A percentile compares a stretch with the other conserved stretches of the same genome.
phyloP scores from a whole-genome alignment of 1,140 invertebrate genomes.

The Musca domestica region DNA sequence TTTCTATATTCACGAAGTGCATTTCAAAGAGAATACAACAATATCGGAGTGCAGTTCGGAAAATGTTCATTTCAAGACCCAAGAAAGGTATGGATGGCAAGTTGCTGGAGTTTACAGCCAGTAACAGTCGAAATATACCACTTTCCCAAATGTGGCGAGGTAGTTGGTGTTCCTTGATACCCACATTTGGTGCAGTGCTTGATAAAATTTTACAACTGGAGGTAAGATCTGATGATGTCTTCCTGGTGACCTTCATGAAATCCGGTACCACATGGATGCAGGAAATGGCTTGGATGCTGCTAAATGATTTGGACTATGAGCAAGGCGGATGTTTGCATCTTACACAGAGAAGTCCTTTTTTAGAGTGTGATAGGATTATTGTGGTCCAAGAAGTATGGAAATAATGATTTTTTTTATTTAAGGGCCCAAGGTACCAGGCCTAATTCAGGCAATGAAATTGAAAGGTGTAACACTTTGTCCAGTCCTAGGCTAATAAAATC shows the following conservation, averaged over 20 bases:
- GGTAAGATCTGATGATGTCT: slow-evolving; percentile 55
- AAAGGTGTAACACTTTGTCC: too few relatives aligned
- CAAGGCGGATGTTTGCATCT: slow-evolving; percentile 57
- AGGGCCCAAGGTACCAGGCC: too few relatives aligned
- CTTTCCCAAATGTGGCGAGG: too few relatives aligned
- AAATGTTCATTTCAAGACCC: too few relatives aligned
- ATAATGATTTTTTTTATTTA: too few relatives aligned
- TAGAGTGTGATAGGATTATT: slow-evolving; percentile 52
- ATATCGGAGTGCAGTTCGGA: too few relatives aligned
- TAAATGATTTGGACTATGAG: slow-evolving; percentile 58
- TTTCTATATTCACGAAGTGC: too few relatives aligned
- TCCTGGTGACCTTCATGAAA: slow-evolving; percentile 55
- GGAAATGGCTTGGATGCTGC: slow-evolving; percentile 64
- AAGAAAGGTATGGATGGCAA: too few relatives aligned
- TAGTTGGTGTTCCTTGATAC: background rate
- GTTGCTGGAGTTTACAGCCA: background rate
- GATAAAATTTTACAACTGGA: slow-evolving; percentile 17
- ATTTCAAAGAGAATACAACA: too few relatives aligned
- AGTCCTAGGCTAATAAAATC: background rate
- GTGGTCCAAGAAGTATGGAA: too few relatives aligned
- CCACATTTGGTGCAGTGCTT: background rate
- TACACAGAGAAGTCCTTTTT: slow-evolving; percentile 56
- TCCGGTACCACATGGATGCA: slow-evolving; percentile 65
- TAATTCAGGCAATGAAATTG: too few relatives aligned
- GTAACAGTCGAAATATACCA: background rate